A percentile compares a stretch with the other conserved stretches of the same genome.
phyloP scores from a whole-genome alignment of 2,888 invertebrate species.

The Sphaeridia pumilis region DNA sequence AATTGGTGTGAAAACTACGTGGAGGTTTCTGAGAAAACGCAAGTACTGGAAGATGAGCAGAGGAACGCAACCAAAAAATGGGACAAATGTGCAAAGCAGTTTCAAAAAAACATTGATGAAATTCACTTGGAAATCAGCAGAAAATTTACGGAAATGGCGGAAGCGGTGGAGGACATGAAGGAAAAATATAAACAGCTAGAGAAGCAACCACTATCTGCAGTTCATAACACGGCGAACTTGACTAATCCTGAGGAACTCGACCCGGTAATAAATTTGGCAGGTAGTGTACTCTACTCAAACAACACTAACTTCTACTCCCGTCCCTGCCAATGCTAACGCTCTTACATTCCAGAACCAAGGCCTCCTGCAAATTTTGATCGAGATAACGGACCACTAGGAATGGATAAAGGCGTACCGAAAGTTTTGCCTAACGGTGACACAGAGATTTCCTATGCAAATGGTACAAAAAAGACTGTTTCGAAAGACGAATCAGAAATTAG shows the following conservation, averaged over 20 bases:
- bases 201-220: not conserved
- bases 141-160: not conserved
- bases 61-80: slow-evolving; percentile 12
- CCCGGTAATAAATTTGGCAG: not conserved
- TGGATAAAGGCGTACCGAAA: slow-evolving; percentile 1
- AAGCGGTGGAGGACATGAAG: not conserved
- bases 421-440: slow-evolving; percentile 14
- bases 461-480: slow-evolving; percentile 11
- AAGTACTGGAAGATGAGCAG: slow-evolving; percentile 21
- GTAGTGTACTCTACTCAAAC: too few relatives aligned
- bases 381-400: not conserved
- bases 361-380: not conserved
- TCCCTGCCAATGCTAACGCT: not conserved
- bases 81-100: slow-evolving; percentile 1
- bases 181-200: not conserved
- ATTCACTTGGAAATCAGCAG: slow-evolving; percentile 1
- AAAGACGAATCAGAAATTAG: slow-evolving; percentile 5
- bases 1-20: slow-evolving; percentile 19
- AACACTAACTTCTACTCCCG: too few relatives aligned
- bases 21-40: slow-evolving; percentile 18
- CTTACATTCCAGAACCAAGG: not conserved
- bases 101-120: slow-evolving; percentile 8
- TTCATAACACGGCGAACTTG: too few relatives aligned
- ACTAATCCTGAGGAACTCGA: not conserved
- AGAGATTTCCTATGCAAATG: slow-evolving; percentile 13